Conservation (phyloP, 1,140 invertebrate genomes). For the Neomicropteryx cornuta region DNA sequence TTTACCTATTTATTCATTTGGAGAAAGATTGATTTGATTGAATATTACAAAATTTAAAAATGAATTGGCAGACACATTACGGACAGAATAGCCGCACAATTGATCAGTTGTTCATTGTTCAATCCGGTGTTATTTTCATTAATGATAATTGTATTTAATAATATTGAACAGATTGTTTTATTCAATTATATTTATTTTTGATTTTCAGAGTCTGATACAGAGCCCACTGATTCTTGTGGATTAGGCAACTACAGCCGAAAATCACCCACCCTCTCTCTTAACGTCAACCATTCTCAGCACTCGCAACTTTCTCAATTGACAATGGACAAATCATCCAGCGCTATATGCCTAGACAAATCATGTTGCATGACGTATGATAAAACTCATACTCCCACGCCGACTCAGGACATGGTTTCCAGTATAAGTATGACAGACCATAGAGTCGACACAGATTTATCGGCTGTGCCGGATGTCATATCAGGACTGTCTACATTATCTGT, state of each 20-base stretch:
- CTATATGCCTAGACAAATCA: conserved; percentile 34
- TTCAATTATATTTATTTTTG: conserved; percentile 1
- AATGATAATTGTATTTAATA: conserved; percentile 6
- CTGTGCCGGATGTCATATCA: conserved; percentile 33
- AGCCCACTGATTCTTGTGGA: conserved; percentile 32
- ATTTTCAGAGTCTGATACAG: conserved; percentile 32
- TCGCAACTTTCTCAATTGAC: conserved; percentile 29
- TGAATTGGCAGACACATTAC: too few species aligned
- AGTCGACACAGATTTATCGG: conserved; percentile 26
- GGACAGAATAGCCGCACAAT: too few species aligned
- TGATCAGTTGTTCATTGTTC: too few species aligned
- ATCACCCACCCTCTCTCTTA: conserved; percentile 31
- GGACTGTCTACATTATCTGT: conserved; percentile 38
- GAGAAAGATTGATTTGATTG: too few species aligned
- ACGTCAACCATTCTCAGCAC: conserved; percentile 34
- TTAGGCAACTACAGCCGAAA: conserved; percentile 36
- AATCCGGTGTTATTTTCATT: too few species aligned
- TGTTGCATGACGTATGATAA: conserved; percentile 23
- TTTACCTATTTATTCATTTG: too few species aligned
- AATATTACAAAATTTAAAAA: too few species aligned
- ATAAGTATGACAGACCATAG: conserved; percentile 37
- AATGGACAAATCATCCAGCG: conserved; percentile 34
- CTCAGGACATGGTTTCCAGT: conserved; percentile 40
- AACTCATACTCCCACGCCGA: conserved; percentile 37
- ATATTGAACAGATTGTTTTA: conserved; percentile 4